phyloP scores from a whole-genome alignment of 2,888 invertebrate species.

The Pegoplata infirma region DNA sequence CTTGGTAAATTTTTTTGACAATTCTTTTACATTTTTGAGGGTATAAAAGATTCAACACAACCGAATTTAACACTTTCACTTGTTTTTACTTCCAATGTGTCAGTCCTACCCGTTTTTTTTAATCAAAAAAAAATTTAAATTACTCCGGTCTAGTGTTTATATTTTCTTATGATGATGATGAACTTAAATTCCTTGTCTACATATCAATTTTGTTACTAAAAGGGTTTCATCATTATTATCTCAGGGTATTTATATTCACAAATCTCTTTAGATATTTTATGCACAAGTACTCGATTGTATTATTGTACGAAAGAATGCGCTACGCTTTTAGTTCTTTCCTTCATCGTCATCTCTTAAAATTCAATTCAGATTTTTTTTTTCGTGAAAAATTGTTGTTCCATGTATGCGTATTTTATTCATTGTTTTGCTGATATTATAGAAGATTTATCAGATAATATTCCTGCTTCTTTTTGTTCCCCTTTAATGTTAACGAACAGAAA shows the following conservation, averaged over 20 bases:
- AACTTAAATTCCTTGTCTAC: slow-evolving; percentile 16
- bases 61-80: no score
- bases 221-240: slow-evolving; percentile 35
- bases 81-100: no score
- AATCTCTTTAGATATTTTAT: slow-evolving; percentile 49
- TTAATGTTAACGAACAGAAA: not conserved
- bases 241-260: slow-evolving; percentile 29
- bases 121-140: no score
- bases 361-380: slow-evolving; percentile 38
- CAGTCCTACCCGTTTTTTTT: no score
- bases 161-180: slow-evolving; percentile 39
- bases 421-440: slow-evolving; percentile 41
- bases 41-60: no score
- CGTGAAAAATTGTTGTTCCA: not conserved
- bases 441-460: slow-evolving; percentile 54
- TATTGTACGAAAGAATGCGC: slow-evolving; percentile 36
- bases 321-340: slow-evolving; percentile 17
- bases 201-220: slow-evolving; percentile 49
- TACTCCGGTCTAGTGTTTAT: no score
- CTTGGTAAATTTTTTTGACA: no score
- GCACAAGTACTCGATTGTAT: slow-evolving; percentile 40
- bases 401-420: slow-evolving; percentile 21
- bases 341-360: slow-evolving; percentile 35
- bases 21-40: no score
- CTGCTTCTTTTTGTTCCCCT: slow-evolving; percentile 15